These are phyloP conservation scores for Eurytoma californica DNA, from an alignment of 2,888 invertebrate species.

Conservation along the genomic window DNA sequence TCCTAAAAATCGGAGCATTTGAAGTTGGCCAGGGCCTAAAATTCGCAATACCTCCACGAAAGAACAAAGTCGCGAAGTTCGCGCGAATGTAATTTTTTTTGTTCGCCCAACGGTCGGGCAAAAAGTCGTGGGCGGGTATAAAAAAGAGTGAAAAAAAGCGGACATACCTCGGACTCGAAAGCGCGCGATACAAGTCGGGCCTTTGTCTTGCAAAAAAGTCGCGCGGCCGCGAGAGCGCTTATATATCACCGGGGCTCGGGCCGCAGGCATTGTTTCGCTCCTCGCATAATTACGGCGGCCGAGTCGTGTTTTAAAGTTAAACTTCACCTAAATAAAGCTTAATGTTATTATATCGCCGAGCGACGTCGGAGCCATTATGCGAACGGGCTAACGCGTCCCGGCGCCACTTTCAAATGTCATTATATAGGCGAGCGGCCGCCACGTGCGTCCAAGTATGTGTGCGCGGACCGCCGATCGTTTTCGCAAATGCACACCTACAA, in stretches of 20 bases:
- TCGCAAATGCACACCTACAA: slow-evolving; percentile 2
- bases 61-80: slow-evolving; percentile 33
- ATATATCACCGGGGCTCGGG: slow-evolving; percentile 66
- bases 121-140: neutral
- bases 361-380: slow-evolving; percentile 61
- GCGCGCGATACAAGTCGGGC: slow-evolving; percentile 59
- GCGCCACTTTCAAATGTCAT: slow-evolving; percentile 62
- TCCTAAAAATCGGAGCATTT: slow-evolving; percentile 14
- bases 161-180: slow-evolving; percentile 15
- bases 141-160: neutral
- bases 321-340: slow-evolving; percentile 73
- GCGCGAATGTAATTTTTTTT: slow-evolving; percentile 21
- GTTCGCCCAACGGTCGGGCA: neutral
- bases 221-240: slow-evolving; percentile 58
- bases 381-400: slow-evolving; percentile 36
- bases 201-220: slow-evolving; percentile 72
- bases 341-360: slow-evolving; percentile 69
- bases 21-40: neutral
- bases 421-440: slow-evolving; percentile 31
- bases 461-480: slow-evolving; percentile 23
- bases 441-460: neutral
- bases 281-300: slow-evolving; percentile 71
- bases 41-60: neutral
- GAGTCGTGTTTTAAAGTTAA: slow-evolving; percentile 73
- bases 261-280: slow-evolving; percentile 71